Evolutionary conservation across 1,140 invertebrate genomes (phyloP).

Genomic region (Caenorhabditis elegans): DNA sequence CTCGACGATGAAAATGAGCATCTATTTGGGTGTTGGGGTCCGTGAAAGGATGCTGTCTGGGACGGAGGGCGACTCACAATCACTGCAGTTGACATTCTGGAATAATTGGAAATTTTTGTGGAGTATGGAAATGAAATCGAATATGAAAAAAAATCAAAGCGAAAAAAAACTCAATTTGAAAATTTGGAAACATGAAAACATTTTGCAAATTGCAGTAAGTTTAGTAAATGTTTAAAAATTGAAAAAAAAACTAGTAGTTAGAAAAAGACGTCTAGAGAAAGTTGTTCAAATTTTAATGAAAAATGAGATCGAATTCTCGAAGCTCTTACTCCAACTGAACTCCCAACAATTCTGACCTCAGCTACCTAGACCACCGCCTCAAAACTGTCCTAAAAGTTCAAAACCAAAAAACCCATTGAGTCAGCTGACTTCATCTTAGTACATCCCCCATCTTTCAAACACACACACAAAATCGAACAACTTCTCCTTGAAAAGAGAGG

Average conservation of each 20-base stretch:
- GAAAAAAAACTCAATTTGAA: too few species aligned
- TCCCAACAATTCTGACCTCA: neutral
- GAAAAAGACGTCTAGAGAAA: too few species aligned
- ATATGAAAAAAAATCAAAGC: neutral
- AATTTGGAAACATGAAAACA: too few species aligned
- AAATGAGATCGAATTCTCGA: too few species aligned
- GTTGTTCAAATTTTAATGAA: too few species aligned
- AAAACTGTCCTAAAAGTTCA: neutral
- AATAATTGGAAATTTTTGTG: neutral
- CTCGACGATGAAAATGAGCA: neutral
- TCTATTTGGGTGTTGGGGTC: neutral
- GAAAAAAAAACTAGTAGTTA: too few species aligned
- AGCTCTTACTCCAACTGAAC: too few species aligned
- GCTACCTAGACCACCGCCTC: too few species aligned
- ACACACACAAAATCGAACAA: constrained; percentile 18
- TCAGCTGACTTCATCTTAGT: neutral
- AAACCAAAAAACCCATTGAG: neutral
- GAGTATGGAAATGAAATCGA: neutral
- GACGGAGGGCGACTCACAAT: neutral
- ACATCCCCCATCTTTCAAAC: neutral
- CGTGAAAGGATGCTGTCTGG: constrained; percentile 7
- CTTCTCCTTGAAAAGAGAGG: neutral
- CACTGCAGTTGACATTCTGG: constrained; percentile 9
- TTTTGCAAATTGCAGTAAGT: too few species aligned
- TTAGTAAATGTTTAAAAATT: too few species aligned